Conservation (phyloP, 2,888 invertebrate genomes). For the Tetranychus truncatus region DNA sequence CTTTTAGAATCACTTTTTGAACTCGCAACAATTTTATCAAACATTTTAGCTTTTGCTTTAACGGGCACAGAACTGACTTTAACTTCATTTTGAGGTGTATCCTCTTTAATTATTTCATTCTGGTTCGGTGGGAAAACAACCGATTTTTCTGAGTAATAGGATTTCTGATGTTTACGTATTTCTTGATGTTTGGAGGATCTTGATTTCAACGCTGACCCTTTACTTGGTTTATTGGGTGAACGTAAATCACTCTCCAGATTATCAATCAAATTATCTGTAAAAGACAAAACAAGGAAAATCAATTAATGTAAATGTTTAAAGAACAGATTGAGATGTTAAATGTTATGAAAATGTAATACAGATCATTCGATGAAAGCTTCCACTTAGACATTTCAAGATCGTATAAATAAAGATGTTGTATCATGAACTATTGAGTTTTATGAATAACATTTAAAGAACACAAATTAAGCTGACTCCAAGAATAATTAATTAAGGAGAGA, state of each 20-base stretch:
- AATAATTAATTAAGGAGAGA: too few relatives aligned
- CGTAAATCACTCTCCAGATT: background rate
- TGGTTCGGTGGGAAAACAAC: background rate
- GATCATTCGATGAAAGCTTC: too few relatives aligned
- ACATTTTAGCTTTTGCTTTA: slow-evolving; percentile 4
- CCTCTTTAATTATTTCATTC: background rate
- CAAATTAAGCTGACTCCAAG: too few relatives aligned
- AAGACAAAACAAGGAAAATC: too few relatives aligned
- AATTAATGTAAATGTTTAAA: too few relatives aligned
- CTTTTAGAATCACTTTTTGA: background rate
- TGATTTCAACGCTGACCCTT: background rate
- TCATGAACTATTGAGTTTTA: too few relatives aligned
- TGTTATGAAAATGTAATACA: too few relatives aligned
- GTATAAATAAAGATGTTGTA: too few relatives aligned
- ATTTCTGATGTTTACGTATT: background rate
- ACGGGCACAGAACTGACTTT: slow-evolving; percentile 4
- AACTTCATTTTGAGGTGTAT: background rate
- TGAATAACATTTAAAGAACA: too few relatives aligned
- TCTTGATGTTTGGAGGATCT: background rate
- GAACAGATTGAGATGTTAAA: too few relatives aligned
- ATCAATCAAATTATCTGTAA: background rate
- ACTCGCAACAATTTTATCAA: background rate
- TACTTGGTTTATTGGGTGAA: background rate
- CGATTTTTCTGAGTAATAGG: background rate
- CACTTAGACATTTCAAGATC: too few relatives aligned